phyloP scores from a whole-genome alignment of 2,888 invertebrate species.

The Drosophila hawaiiensis region DNA sequence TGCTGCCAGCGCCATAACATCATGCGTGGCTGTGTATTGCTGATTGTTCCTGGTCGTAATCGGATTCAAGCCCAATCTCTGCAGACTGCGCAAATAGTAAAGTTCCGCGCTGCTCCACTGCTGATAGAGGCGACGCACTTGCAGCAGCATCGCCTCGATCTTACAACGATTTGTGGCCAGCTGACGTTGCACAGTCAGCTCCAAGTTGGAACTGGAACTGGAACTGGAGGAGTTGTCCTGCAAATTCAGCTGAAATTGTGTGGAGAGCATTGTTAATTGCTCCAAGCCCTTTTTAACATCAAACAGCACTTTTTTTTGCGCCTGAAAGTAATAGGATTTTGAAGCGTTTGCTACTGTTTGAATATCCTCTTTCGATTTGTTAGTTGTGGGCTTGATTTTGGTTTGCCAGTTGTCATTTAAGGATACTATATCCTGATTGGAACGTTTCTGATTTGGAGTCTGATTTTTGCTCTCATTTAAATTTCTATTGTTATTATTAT shows the following conservation, averaged over 20 bases:
- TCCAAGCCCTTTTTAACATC: conserved; percentile 84
- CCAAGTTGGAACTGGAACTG: conserved; percentile 30
- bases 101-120: conserved; percentile 76
- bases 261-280: conserved; percentile 76
- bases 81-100: conserved; percentile 71
- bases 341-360: conserved; percentile 17
- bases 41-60: neutral
- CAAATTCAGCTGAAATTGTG: conserved; percentile 74
- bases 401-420: neutral
- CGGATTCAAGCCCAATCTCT: conserved; percentile 59
- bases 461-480: neutral
- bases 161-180: conserved; percentile 45
- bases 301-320: conserved; percentile 80
- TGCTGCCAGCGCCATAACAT: conserved; percentile 70
- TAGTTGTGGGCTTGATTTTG: neutral
- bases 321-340: conserved; percentile 72
- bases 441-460: neutral
- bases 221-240: conserved; percentile 4
- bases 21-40: conserved; percentile 47
- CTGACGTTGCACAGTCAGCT: conserved; percentile 56
- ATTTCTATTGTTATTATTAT: conserved; percentile 51
- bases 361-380: conserved; percentile 12
- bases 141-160: conserved; percentile 54
- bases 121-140: conserved; percentile 59
- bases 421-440: neutral